phyloP scores from a whole-genome alignment of 2,797 vertebrate genomes.

The Myotis vivesi region DNA sequence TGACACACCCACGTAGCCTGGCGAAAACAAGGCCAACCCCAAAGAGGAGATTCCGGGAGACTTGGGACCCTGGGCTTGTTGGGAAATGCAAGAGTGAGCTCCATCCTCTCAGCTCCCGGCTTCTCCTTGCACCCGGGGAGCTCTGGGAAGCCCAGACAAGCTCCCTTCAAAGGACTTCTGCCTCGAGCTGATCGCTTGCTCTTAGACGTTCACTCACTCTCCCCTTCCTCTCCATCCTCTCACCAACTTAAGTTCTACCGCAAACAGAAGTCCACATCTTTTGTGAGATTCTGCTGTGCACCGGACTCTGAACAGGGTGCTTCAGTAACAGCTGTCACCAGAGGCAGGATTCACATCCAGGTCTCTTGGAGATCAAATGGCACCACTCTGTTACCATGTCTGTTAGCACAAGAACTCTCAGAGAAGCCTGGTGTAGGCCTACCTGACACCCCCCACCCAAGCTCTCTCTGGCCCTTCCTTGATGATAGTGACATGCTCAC shows the following conservation, averaged over 20 bases:
- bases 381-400: not conserved
- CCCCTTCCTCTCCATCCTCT: not conserved
- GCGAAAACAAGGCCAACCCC: not conserved
- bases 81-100: not conserved
- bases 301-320: not conserved
- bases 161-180: not conserved
- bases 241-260: not conserved
- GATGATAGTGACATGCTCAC: not conserved
- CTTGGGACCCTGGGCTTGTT: not conserved
- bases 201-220: not conserved
- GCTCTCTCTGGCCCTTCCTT: not conserved
- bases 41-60: not conserved
- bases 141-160: not conserved
- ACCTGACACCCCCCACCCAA: too few species aligned
- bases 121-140: not conserved
- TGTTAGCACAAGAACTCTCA: rapidly evolving
- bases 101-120: not conserved
- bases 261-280: not conserved
- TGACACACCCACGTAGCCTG: not conserved
- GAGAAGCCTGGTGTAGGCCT: not conserved
- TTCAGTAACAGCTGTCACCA: not conserved
- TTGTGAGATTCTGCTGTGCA: too few species aligned
- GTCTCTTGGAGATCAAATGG: not conserved
- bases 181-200: not conserved
- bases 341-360: not conserved